These are phyloP conservation scores for Cavia aperea DNA, from an alignment of 2,113 vertebrate species.

Conservation along the genomic window DNA sequence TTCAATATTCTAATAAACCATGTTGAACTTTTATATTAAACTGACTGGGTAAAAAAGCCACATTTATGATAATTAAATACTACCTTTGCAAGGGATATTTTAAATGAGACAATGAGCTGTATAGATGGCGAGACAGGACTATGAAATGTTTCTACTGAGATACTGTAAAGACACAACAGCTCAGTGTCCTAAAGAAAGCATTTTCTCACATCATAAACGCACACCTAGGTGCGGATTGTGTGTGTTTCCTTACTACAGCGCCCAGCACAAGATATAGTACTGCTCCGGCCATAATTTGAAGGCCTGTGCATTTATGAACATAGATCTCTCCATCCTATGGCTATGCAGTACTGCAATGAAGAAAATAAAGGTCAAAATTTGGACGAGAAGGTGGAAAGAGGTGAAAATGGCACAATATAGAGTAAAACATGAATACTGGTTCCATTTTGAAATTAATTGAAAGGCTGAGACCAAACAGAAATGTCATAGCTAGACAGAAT, in stretches of 20 bases:
- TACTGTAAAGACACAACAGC: background rate
- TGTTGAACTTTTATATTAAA: slow-evolving; percentile 28
- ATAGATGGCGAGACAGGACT: slow-evolving; percentile 1
- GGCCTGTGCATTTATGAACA: background rate
- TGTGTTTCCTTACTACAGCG: background rate
- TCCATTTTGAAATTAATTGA: background rate
- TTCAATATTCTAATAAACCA: slow-evolving; percentile 43
- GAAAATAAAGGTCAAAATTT: background rate
- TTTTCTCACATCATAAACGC: background rate
- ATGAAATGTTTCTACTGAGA: slow-evolving; percentile 23
- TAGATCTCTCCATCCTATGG: background rate
- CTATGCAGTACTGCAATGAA: background rate
- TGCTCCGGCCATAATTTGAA: background rate
- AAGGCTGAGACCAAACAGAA: background rate
- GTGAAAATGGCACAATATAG: background rate
- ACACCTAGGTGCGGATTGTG: background rate
- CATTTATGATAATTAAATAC: slow-evolving; percentile 58
- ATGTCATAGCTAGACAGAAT: background rate
- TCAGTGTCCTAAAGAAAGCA: slow-evolving; percentile 14
- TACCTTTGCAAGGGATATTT: slow-evolving; percentile 53
- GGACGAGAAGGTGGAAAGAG: background rate
- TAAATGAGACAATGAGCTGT: slow-evolving; percentile 16
- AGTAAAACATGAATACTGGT: background rate
- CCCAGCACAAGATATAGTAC: background rate
- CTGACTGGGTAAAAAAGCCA: slow-evolving; percentile 46